Evolutionary conservation across 1,140 invertebrate genomes (phyloP).

Genomic region (Parapsyche elsis): DNA sequence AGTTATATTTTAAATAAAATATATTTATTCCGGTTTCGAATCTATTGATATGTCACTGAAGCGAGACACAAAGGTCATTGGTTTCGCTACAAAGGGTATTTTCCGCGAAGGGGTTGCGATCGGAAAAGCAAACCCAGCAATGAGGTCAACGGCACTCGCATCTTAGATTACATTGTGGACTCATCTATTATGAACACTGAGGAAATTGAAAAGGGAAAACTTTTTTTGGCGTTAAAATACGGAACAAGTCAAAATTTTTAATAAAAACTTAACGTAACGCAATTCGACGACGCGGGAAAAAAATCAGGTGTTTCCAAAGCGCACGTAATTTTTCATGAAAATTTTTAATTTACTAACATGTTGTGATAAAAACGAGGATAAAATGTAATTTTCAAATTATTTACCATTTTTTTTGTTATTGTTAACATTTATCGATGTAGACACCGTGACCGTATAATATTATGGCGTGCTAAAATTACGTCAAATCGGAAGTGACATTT

Average conservation of each 20-base stretch:
- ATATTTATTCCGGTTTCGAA: slow-evolving; percentile 1
- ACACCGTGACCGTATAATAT: too few relatives aligned
- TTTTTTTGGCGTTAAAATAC: background rate
- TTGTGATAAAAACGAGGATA: too few relatives aligned
- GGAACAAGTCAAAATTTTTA: background rate
- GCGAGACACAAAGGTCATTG: slow-evolving; percentile 36
- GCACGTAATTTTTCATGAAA: too few relatives aligned
- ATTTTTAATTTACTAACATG: too few relatives aligned
- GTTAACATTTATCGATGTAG: too few relatives aligned
- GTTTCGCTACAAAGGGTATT: slow-evolving; percentile 16
- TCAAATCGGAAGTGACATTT: too few relatives aligned
- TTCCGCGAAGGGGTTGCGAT: slow-evolving; percentile 25
- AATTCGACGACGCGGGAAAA: too few relatives aligned
- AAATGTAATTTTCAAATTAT: too few relatives aligned
- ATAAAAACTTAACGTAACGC: background rate
- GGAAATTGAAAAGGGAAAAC: slow-evolving; percentile 10
- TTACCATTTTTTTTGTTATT: too few relatives aligned
- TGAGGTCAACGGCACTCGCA: slow-evolving; percentile 24
- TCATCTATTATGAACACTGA: slow-evolving; percentile 30
- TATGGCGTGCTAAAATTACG: too few relatives aligned
- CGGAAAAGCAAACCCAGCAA: slow-evolving; percentile 34
- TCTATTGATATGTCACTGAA: slow-evolving; percentile 8
- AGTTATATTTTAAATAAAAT: background rate
- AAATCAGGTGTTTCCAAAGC: too few relatives aligned
- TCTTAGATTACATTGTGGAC: slow-evolving; percentile 40